Conservation (phyloP, 2,888 invertebrate species). For the Apoda limacodes region DNA sequence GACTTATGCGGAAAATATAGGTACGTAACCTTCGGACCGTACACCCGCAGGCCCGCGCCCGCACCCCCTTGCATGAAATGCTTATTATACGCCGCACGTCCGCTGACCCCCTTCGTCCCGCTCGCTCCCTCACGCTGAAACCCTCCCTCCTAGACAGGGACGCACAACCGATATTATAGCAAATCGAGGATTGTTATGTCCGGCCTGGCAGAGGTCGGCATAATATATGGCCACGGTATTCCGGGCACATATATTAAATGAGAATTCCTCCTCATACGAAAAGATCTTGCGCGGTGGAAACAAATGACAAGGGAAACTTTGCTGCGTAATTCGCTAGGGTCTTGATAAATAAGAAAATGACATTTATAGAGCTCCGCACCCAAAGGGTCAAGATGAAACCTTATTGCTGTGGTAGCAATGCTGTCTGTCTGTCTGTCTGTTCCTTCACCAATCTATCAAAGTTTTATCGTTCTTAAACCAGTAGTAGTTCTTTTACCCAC, state of each 20-base stretch:
- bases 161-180: slow-evolving; percentile 66
- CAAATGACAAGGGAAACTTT: slow-evolving; percentile 69
- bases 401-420: too few relatives aligned
- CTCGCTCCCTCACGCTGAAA: slow-evolving; percentile 44
- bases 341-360: too few relatives aligned
- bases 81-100: slow-evolving; percentile 73
- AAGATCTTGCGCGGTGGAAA: slow-evolving; percentile 68
- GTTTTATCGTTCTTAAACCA: too few relatives aligned
- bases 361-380: too few relatives aligned
- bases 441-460: too few relatives aligned
- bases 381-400: too few relatives aligned
- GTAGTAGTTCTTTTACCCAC: too few relatives aligned
- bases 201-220: slow-evolving; percentile 69
- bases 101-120: slow-evolving; percentile 46
- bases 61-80: slow-evolving; percentile 71
- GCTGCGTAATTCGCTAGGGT: slow-evolving; percentile 59
- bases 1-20: slow-evolving; percentile 65
- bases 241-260: slow-evolving; percentile 70
- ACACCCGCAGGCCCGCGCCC: slow-evolving; percentile 53
- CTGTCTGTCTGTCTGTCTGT: too few relatives aligned
- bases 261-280: slow-evolving; percentile 68
- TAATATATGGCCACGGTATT: slow-evolving; percentile 72
- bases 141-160: slow-evolving; percentile 47
- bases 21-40: slow-evolving; percentile 54
- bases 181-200: slow-evolving; percentile 72